These are phyloP conservation scores for Panopea generosa DNA, from an alignment of 2,888 invertebrate genomes.

Conservation along the genomic window DNA sequence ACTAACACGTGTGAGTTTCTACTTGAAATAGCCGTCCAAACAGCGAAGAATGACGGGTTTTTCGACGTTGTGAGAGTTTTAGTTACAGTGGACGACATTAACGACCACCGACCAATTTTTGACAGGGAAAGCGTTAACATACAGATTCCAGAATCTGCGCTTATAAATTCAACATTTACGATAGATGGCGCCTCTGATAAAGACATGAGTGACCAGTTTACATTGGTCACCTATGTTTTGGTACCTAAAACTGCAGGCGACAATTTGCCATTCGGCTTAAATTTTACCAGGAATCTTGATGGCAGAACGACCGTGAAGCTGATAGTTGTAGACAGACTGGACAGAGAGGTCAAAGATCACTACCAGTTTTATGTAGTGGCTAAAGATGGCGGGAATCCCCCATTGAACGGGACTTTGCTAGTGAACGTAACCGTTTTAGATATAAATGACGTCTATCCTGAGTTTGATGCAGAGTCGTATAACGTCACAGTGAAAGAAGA, in stretches of 20 bases:
- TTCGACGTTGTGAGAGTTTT: slow-evolving; percentile 71
- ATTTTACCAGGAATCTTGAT: slow-evolving; percentile 64
- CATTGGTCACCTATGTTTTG: slow-evolving; percentile 61
- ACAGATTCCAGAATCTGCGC: slow-evolving; percentile 63
- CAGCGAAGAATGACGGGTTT: slow-evolving; percentile 56
- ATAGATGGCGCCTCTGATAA: slow-evolving; percentile 68
- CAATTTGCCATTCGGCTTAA: slow-evolving; percentile 59
- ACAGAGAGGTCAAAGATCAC: slow-evolving; percentile 66
- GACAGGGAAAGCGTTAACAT: slow-evolving; percentile 45
- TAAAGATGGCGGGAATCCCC: slow-evolving; percentile 69
- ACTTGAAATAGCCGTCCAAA: slow-evolving; percentile 65
- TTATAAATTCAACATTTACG: slow-evolving; percentile 58
- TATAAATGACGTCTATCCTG: slow-evolving; percentile 68
- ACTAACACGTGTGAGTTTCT: slow-evolving; percentile 49
- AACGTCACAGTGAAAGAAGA: slow-evolving; percentile 66
- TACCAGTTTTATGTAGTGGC: slow-evolving; percentile 69
- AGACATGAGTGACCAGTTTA: slow-evolving; percentile 65
- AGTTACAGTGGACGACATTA: slow-evolving; percentile 72
- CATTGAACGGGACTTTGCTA: slow-evolving; percentile 54
- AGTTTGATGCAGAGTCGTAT: slow-evolving; percentile 56
- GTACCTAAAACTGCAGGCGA: slow-evolving; percentile 40
- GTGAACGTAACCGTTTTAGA: slow-evolving; percentile 63
- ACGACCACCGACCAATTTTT: slow-evolving; percentile 76
- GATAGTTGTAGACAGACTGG: slow-evolving; percentile 61
- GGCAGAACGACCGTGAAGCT: slow-evolving; percentile 68